A percentile compares a stretch with the other conserved stretches of the same genome.
Evolutionary conservation across 1,140 invertebrate species (phyloP).

Genomic region (Drosophila ficusphila): DNA sequence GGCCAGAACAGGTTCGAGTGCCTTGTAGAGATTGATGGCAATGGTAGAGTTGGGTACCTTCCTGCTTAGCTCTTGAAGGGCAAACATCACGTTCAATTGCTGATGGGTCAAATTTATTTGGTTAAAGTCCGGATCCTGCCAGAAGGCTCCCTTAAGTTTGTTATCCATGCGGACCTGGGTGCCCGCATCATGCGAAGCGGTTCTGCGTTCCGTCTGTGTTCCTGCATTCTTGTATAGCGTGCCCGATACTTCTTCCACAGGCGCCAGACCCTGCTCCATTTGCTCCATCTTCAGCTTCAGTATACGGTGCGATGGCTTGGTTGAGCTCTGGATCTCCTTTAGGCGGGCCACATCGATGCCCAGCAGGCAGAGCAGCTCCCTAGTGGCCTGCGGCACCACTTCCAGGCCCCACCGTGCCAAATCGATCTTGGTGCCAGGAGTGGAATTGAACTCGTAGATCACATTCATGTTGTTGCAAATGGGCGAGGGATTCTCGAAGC

Average conservation of each 20-base stretch:
- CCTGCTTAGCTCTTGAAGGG: constrained; percentile 35
- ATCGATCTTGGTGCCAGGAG: constrained; percentile 24
- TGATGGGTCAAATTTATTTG: constrained; percentile 25
- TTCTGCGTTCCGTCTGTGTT: constrained; percentile 30
- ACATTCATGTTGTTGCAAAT: constrained; percentile 61
- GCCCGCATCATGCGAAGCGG: constrained; percentile 8
- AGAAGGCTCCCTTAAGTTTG: constrained; percentile 1
- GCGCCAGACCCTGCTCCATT: not conserved
- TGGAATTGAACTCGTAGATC: constrained; percentile 60
- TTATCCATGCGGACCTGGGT: constrained; percentile 4
- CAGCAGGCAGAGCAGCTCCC: constrained; percentile 38
- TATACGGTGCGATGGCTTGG: constrained; percentile 32
- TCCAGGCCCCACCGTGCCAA: constrained; percentile 60
- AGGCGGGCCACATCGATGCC: constrained; percentile 38
- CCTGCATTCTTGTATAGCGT: constrained; percentile 27
- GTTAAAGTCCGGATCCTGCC: constrained; percentile 29
- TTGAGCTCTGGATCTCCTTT: constrained; percentile 30
- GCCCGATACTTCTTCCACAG: constrained; percentile 14
- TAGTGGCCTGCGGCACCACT: constrained; percentile 28
- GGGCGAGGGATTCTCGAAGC: constrained; percentile 61
- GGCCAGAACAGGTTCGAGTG: constrained; percentile 20
- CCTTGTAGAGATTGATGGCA: constrained; percentile 28
- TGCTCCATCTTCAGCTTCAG: constrained; percentile 31
- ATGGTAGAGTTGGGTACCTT: constrained; percentile 1
- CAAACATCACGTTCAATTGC: constrained; percentile 45